phyloP scores from a whole-genome alignment of 2,797 vertebrate species.

The Tympanoctomys barrerae region DNA sequence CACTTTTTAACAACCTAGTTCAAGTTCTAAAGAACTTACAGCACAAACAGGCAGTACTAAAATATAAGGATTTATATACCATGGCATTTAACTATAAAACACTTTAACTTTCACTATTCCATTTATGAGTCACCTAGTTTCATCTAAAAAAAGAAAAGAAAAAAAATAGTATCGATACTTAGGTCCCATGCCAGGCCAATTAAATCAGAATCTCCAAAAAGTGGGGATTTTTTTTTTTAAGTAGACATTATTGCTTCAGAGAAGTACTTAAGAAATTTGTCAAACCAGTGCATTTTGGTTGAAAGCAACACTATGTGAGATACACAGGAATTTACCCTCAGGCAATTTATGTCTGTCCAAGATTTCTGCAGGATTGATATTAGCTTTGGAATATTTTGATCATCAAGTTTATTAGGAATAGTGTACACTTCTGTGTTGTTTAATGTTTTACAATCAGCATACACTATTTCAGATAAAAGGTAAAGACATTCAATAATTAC shows the following conservation, averaged over 20 bases:
- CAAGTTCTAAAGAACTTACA: conserved; percentile 22
- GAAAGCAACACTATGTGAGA: not conserved
- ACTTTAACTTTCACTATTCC: not conserved
- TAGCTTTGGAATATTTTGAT: conserved; percentile 2
- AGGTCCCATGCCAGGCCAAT: not conserved
- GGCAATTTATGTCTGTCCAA: not conserved
- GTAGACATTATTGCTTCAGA: not conserved
- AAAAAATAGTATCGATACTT: not conserved
- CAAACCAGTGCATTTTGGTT: conserved; percentile 12
- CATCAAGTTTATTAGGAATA: not conserved
- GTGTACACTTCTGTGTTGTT: not conserved
- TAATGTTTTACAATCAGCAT: conserved; percentile 16
- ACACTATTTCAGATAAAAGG: conserved; percentile 14
- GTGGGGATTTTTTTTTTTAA: not conserved
- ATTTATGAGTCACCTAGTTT: conserved; percentile 11
- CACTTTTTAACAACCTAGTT: conserved; percentile 47
- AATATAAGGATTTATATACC: not conserved
- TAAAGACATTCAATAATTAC: conserved; percentile 18
- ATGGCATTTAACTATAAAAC: not conserved
- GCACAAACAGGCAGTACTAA: not conserved
- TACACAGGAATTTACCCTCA: not conserved
- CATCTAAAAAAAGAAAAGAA: not conserved
- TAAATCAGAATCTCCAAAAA: conserved; percentile 40
- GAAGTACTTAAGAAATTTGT: not conserved
- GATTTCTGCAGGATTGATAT: conserved; percentile 8